Conservation (phyloP, 1,140 invertebrate genomes). For the Trachelipus rathkii region DNA sequence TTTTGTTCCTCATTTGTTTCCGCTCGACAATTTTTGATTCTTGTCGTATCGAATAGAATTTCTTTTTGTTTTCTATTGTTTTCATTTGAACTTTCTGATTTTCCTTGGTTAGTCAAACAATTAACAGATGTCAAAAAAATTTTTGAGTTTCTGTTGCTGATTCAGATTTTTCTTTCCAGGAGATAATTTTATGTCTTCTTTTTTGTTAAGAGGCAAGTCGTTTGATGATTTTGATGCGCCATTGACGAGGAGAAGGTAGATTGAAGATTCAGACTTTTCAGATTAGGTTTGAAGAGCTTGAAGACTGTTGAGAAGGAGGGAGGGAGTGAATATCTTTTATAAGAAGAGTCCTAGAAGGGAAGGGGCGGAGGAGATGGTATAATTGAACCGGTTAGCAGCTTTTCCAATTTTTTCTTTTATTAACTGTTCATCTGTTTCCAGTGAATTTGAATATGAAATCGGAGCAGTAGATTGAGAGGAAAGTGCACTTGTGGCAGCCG, state of each 20-base stretch:
- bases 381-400: constrained; percentile 46
- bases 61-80: too few relatives aligned
- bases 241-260: constrained; percentile 16
- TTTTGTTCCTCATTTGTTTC: too few relatives aligned
- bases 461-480: constrained; percentile 23
- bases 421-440: background rate
- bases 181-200: too few relatives aligned
- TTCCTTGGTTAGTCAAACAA: too few relatives aligned
- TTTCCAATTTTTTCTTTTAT: background rate
- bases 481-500: constrained; percentile 41
- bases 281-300: constrained; percentile 18
- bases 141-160: too few relatives aligned
- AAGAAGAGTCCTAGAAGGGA: constrained; percentile 27
- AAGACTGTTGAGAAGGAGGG: constrained; percentile 31
- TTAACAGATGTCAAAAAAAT: too few relatives aligned
- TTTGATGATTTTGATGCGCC: background rate
- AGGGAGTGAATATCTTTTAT: constrained; percentile 31
- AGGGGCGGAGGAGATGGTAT: constrained; percentile 47
- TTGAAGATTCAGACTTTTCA: constrained; percentile 1
- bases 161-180: too few relatives aligned
- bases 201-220: too few relatives aligned
- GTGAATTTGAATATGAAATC: background rate
- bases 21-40: too few relatives aligned
- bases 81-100: too few relatives aligned
- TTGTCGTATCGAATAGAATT: too few relatives aligned